Conservation (phyloP, 2,113 vertebrate genomes). For the Numida meleagris region DNA sequence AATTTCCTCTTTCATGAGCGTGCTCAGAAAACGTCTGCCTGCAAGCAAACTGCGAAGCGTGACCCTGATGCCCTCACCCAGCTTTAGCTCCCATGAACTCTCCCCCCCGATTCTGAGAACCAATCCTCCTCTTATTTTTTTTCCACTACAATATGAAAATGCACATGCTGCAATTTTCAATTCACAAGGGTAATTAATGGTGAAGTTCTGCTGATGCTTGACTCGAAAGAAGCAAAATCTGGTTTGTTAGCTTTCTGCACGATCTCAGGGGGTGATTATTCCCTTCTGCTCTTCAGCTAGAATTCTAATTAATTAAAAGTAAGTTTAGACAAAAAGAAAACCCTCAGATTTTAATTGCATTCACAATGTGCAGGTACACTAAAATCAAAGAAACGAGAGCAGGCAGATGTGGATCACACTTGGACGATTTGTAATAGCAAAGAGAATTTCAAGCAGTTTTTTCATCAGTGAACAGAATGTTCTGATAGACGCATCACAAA, state of each 20-base stretch:
- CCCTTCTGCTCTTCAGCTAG: not conserved
- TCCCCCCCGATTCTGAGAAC: not conserved
- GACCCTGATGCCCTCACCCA: not conserved
- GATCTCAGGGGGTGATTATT: not conserved
- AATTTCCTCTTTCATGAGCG: not conserved
- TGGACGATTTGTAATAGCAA: not conserved
- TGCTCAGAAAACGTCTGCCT: not conserved
- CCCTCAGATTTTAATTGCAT: rapidly evolving
- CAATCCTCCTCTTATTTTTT: not conserved
- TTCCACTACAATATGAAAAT: not conserved
- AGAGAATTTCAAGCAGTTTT: not conserved
- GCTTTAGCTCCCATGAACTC: not conserved
- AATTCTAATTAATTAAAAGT: not conserved
- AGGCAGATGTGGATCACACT: not conserved
- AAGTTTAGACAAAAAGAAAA: not conserved
- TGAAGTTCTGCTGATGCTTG: not conserved
- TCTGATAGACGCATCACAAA: not conserved
- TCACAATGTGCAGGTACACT: not conserved
- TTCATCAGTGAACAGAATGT: not conserved
- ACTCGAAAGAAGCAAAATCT: not conserved
- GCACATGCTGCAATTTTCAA: not conserved
- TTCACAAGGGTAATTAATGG: not conserved
- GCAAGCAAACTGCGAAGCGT: not conserved
- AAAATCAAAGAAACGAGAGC: not conserved
- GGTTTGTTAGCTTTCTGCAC: not conserved